Evolutionary conservation across 2,113 vertebrate genomes (phyloP).

Genomic region (Antennarius striatus): DNA sequence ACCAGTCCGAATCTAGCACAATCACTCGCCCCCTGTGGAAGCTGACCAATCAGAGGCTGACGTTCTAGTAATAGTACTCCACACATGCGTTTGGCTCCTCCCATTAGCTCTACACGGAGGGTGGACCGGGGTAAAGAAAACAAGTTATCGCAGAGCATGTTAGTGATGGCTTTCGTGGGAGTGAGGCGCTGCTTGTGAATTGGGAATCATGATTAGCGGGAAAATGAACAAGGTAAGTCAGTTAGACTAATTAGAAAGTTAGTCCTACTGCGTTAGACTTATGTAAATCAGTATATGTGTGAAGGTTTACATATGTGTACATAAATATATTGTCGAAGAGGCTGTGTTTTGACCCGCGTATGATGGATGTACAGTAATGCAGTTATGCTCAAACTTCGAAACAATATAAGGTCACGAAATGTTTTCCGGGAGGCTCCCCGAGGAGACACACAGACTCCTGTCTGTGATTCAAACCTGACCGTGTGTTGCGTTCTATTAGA

Average conservation of each 20-base stretch:
- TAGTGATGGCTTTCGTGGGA: constrained; percentile 33
- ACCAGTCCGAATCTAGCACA: constrained; percentile 49
- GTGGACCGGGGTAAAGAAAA: constrained; percentile 65
- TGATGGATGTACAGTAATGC: not conserved
- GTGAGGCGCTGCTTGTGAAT: constrained; percentile 48
- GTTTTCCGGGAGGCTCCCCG: too few relatives aligned
- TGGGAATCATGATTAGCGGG: constrained; percentile 49
- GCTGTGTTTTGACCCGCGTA: not conserved
- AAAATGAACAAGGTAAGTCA: constrained; percentile 69
- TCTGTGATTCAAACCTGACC: too few relatives aligned
- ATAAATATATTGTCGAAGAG: too few relatives aligned
- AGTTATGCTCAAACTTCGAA: constrained; percentile 20
- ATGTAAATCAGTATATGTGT: not conserved
- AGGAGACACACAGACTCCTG: too few relatives aligned
- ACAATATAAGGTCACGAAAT: too few relatives aligned
- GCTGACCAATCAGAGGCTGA: constrained; percentile 54
- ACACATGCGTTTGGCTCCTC: constrained; percentile 54
- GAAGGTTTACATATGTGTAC: constrained; percentile 4
- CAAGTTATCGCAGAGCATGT: constrained; percentile 59
- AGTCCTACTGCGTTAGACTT: not conserved
- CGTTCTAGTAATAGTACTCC: constrained; percentile 56
- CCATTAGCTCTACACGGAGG: constrained; percentile 42
- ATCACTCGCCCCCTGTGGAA: constrained; percentile 38
- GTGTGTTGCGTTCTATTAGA: too few relatives aligned
- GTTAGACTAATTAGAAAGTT: not conserved